Evolutionary conservation across 2,888 invertebrate genomes (phyloP), one percentile per base, ranked within the genome.

Genomic region (Epinotia brunnichana): DNA sequence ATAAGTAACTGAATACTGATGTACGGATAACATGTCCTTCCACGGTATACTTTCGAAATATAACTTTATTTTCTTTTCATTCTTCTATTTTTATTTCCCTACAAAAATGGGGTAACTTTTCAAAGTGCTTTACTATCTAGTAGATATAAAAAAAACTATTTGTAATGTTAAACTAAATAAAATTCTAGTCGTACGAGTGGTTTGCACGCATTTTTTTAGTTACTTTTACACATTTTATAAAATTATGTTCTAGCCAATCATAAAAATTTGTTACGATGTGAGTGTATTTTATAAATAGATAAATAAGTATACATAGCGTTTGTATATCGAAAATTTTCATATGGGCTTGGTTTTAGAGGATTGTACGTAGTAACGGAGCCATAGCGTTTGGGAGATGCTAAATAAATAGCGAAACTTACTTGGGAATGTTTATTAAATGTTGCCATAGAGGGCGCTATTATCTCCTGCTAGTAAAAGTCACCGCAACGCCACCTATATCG

Each of bases 71-170:
- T 67, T 75, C 70, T 67, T 73, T 66, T 75, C 48, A 64, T 74
- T 70, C 66, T 73, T 75, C 69, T 17, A 54, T 62, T 73, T 51
- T 74, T 35, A 77, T 82, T 82, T 86, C 86, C 87, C 87, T 88
- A 87, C 85, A 77, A 74, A 76, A 79, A 86, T 89, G 88, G 86
- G 86, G 86, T 85, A 90, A 90, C 85, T 90, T 91, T 91, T 92
- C 90, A 89, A 93, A 93, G 93, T 93, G 93, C 93, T 93, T 93
- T 93, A 93, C 92, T 93, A 92, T 92, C 90, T 91, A 90, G 90
- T 92, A 91, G 88, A 87, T 91, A 90, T 87, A 81, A 84, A 84
- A 85, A 85, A 86, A 87, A 87, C 87, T 91, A 91, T 90, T 90
- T 89, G 89, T 92, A 92, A 91, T 89, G 87, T 91, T 91, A 89